Base-by-base conservation (phyloP, 2,888 invertebrate genomes). In the Nebria salina region DNA sequence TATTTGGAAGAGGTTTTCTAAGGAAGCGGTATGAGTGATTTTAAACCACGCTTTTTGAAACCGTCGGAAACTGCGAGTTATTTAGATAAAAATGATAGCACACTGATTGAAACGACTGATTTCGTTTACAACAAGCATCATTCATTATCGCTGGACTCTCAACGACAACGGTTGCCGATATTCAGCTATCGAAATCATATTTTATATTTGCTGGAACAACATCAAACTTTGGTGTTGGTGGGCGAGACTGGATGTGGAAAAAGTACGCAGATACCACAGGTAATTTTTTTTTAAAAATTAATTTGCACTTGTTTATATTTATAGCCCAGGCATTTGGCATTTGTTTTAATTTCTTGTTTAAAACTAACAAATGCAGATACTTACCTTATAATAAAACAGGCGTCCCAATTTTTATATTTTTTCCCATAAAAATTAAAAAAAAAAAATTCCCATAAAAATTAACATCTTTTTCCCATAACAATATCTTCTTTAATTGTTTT, bases 221-320 rank as follows among this genome's bases (percentile, higher is more conserved):
- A 95, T 89, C 98, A 98, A 88, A 95, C 96, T 0, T 89, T 98
- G 72, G 93, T 99, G 76, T 89, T 96, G 79, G 93, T 96, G 68
- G 99, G 99, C 1, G 98, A 99, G 88, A 98, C 98, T 2, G 99
- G 99, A 41, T 96, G 96, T 85, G 98, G 98, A 64, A 97, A 99
- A 89, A 97, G 97, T 86, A 98, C 98, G 0, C 98, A 98, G 90
- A 93, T 98, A 83, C 97, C 97, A 75, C 97, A 97, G 93, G 97
- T 96, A 89, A 89, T 90, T 88, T 43, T 73, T 75, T 2, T 54
- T n/a, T n/a, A n/a, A 6, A 65, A 72, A 20, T 34, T 72, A 66
- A 20, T 65, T 34, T 34, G 2, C 68, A 66, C 66, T 65, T 20
- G 20, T 66, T 75, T 70, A 77, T 65, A 76, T 70, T 43, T 41